Conservation (phyloP, 1,140 invertebrate genomes). For the Aphis craccivora region DNA sequence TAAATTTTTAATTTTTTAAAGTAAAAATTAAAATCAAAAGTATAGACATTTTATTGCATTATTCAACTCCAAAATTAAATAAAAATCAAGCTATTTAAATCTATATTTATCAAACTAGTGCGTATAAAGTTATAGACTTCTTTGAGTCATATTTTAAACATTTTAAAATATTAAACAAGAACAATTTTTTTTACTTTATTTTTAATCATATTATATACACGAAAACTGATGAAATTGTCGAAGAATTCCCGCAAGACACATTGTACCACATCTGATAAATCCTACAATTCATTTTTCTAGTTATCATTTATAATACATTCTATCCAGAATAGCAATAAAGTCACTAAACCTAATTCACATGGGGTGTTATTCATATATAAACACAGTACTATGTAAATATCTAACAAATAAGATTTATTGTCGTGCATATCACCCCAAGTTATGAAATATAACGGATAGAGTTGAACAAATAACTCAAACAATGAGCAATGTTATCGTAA, state of each 20-base stretch:
- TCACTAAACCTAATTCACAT: background rate
- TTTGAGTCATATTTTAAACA: background rate
- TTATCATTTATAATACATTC: background rate
- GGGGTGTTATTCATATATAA: background rate
- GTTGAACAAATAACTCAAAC: conserved; percentile 6
- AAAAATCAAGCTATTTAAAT: background rate
- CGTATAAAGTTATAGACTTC: background rate
- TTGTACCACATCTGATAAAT: background rate
- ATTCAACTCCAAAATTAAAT: background rate
- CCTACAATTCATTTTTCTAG: background rate
- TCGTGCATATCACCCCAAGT: background rate
- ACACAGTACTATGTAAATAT: background rate
- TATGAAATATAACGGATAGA: background rate
- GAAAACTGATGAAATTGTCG: background rate
- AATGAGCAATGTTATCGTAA: background rate
- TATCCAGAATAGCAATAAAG: background rate
- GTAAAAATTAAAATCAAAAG: background rate
- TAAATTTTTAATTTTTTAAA: background rate
- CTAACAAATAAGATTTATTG: background rate
- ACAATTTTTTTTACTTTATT: background rate
- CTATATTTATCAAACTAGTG: background rate
- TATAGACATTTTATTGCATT: background rate
- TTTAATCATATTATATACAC: background rate
- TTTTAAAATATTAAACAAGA: background rate
- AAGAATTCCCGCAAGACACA: background rate